A percentile compares a stretch with the other conserved stretches of the same genome.
Evolutionary conservation across 2,888 invertebrate genomes (phyloP).

Genomic region (Cabera pusaria): DNA sequence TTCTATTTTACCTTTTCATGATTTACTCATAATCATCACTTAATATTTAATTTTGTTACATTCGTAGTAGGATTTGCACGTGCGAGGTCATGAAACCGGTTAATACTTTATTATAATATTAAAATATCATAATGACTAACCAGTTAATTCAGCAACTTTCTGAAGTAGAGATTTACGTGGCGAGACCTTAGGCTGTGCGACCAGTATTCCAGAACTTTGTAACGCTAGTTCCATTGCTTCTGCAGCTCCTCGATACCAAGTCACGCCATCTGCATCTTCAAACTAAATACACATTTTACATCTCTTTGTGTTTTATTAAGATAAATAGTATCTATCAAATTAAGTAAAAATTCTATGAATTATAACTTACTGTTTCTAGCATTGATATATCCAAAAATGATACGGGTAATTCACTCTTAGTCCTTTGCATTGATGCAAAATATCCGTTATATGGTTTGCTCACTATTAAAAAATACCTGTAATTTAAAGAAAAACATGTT

Average conservation of each 20-base stretch:
- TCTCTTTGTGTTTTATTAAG: too few relatives aligned
- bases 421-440: constrained; percentile 3
- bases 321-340: neutral
- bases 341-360: neutral
- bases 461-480: constrained; percentile 13
- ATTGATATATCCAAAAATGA: constrained; percentile 13
- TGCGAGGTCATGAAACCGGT: too few relatives aligned
- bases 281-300: neutral
- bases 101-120: too few relatives aligned
- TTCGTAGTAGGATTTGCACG: too few relatives aligned
- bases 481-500: too few relatives aligned
- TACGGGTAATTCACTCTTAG: constrained; percentile 10
- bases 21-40: too few relatives aligned
- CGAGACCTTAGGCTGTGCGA: constrained; percentile 1
- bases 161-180: constrained; percentile 2
- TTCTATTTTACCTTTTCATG: too few relatives aligned
- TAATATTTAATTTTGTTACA: too few relatives aligned
- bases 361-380: constrained; percentile 10
- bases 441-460: neutral
- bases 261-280: constrained; percentile 4
- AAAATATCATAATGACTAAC: neutral
- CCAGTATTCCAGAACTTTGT: neutral
- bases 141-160: constrained; percentile 5
- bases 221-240: constrained; percentile 3
- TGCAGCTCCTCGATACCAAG: constrained; percentile 3